These are phyloP conservation scores for Dinocampus coccinellae DNA, from an alignment of 2,888 invertebrate species.

Conservation along the genomic window DNA sequence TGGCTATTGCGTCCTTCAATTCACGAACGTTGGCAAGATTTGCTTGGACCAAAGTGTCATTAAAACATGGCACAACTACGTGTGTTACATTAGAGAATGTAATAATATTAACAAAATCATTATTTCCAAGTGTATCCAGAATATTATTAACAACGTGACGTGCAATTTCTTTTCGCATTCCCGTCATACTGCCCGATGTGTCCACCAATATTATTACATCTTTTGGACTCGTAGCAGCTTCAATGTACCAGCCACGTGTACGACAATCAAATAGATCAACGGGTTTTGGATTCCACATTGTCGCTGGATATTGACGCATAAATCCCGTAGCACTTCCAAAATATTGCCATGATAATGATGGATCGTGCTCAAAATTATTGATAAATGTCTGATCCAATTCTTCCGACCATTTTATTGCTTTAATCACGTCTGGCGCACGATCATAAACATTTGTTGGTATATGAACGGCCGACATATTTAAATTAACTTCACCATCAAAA, in stretches of 20 bases:
- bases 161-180: constrained; percentile 89
- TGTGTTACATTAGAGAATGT: constrained; percentile 88
- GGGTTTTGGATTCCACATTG: constrained; percentile 83
- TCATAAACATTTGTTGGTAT: constrained; percentile 97
- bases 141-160: constrained; percentile 89
- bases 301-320: constrained; percentile 95
- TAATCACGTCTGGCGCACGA: constrained; percentile 87
- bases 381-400: constrained; percentile 90
- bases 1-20: constrained; percentile 84
- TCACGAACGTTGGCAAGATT: constrained; percentile 87
- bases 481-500: constrained; percentile 80
- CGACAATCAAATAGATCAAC: constrained; percentile 97
- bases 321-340: constrained; percentile 98
- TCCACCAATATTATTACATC: constrained; percentile 91
- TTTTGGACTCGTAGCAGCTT: constrained; percentile 97
- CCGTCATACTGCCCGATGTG: constrained; percentile 93
- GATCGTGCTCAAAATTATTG: constrained; percentile 81
- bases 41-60: constrained; percentile 90
- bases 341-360: constrained; percentile 93
- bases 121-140: constrained; percentile 95
- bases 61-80: constrained; percentile 87
- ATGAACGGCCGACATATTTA: constrained; percentile 89
- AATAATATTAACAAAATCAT: constrained; percentile 97
- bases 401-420: constrained; percentile 96
- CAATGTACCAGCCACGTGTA: constrained; percentile 95